Evolutionary conservation across 2,113 vertebrate species (phyloP), one percentile per base, ranked within the genome.

Genomic region (Grammomys dolichurus): DNA sequence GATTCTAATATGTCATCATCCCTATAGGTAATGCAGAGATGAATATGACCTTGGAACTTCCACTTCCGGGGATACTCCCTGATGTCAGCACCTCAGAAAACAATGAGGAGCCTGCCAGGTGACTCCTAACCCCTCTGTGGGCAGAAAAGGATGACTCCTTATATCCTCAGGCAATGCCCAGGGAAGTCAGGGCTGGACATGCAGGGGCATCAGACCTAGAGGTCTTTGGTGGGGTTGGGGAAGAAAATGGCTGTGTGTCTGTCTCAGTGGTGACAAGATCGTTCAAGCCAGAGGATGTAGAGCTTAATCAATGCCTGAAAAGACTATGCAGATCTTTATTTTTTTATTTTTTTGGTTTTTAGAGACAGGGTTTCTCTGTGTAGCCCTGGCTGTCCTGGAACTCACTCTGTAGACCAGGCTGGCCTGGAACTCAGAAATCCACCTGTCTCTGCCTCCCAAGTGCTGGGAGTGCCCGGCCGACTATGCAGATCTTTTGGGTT

Each of bases 41-140:
- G 1, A 98, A 98, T 70, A 93, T 97, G 48, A 84, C 60, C 1
- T 91, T 95, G 63, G 95, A 98, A 46, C 14, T 46, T 1, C 98
- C 97, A 11, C 95, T 96, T 63, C 6, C 31, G 0, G 97, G 97
- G 40, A 98, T 98, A 54, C 97, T 95, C 91, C 98, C 98, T 12
- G 89, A 97, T 31, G 91, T 89, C 65, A 89, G 0, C 9, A 96
- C 84, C 73, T 95, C 95, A 0, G 97, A 97, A 51, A 78, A n/a
- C 90, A 97, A 96, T 70, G 73, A 91, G 91, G 58, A 54, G 0
- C 97, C 97, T 70, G 94, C 96, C 0, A 97, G 98, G 99, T 99
- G 96, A 98, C 97, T 72, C 17, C 0, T 1, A 9, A 14, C 13
- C 88, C 90, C 48, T 63, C 43, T 46, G 9, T 85, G 58, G 19